Evolutionary conservation across 2,888 invertebrate species (phyloP).

Genomic region (Protophormia terraenovae): DNA sequence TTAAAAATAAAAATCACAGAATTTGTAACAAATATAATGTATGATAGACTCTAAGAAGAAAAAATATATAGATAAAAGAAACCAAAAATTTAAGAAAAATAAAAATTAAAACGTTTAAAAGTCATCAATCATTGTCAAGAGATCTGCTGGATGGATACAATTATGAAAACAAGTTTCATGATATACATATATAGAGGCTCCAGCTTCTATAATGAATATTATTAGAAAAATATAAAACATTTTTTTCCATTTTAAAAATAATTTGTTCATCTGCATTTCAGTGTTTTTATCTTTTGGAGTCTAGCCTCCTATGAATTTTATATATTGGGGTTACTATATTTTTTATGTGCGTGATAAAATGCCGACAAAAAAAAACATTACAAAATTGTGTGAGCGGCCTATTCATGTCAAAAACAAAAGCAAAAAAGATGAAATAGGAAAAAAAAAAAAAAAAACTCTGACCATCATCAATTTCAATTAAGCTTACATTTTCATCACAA

Average conservation of each 20-base stretch:
- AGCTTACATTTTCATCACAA: slow-evolving; percentile 48
- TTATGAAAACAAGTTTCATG: slow-evolving; percentile 48
- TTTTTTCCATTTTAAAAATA: no score
- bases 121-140: slow-evolving; percentile 69
- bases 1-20: not conserved
- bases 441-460: not conserved
- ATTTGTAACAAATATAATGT: slow-evolving; percentile 28
- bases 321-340: no score
- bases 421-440: not conserved
- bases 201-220: slow-evolving; percentile 17
- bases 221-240: slow-evolving; percentile 9
- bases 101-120: slow-evolving; percentile 57
- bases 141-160: slow-evolving; percentile 44
- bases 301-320: no score
- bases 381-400: no score
- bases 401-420: slow-evolving; percentile 27
- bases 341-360: no score
- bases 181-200: slow-evolving; percentile 5
- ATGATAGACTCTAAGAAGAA: not conserved
- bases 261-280: no score
- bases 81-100: slow-evolving; percentile 26
- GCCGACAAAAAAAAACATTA: no score
- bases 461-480: slow-evolving; percentile 57
- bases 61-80: slow-evolving; percentile 10
- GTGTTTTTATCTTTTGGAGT: no score